A percentile compares a stretch with the other conserved stretches of the same genome.
phyloP scores from a whole-genome alignment of 2,797 vertebrate species.

The Serranus cabrilla region DNA sequence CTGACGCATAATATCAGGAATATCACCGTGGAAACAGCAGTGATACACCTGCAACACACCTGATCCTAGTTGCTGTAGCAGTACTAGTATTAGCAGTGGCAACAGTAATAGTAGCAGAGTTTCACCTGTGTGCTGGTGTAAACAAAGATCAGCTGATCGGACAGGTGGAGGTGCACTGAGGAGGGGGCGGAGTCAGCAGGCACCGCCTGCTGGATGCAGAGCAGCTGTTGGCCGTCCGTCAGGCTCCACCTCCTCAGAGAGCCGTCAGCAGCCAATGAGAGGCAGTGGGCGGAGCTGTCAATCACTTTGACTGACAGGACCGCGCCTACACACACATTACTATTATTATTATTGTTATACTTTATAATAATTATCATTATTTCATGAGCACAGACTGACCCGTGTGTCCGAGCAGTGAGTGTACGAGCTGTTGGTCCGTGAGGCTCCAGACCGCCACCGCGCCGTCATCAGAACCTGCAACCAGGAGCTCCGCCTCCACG shows the following conservation, averaged over 20 bases:
- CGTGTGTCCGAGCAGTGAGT: conserved; percentile 83
- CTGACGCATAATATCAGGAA: no score
- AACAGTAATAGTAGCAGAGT: neutral
- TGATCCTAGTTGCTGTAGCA: neutral
- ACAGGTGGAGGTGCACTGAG: conserved; percentile 65
- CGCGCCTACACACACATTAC: conserved; percentile 67
- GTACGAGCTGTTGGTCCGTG: conserved; percentile 76
- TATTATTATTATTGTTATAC: no score
- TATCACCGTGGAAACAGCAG: no score
- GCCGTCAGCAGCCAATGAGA: conserved; percentile 85
- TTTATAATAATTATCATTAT: neutral
- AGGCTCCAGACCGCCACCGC: conserved; percentile 83
- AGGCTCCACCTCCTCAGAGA: conserved; percentile 85
- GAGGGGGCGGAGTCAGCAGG: conserved; percentile 57
- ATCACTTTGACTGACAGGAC: conserved; percentile 79
- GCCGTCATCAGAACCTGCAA: conserved; percentile 85
- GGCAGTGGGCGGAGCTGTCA: conserved; percentile 70
- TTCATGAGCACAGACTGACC: conserved; percentile 62
- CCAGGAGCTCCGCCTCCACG: conserved; percentile 75
- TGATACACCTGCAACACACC: no score
- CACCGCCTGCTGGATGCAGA: conserved; percentile 73
- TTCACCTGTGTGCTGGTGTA: conserved; percentile 82
- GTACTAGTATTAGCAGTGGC: neutral
- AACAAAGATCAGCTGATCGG: conserved; percentile 78
- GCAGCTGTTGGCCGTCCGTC: conserved; percentile 79